Conservation (phyloP, 2,888 invertebrate species). For the Phortica magna region DNA sequence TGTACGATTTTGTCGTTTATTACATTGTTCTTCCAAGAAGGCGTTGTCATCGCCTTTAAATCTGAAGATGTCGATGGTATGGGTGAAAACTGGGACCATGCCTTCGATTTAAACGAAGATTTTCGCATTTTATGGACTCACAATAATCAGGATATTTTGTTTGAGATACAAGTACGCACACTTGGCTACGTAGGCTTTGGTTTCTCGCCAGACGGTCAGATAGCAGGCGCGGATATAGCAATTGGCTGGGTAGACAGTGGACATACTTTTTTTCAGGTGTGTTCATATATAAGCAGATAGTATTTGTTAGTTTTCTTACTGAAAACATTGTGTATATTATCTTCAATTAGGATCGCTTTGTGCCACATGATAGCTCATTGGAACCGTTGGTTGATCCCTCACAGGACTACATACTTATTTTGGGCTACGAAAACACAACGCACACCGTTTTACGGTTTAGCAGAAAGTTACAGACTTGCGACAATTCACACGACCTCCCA, state of each 20-base stretch:
- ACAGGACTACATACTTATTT: conserved; percentile 88
- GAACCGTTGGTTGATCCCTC: conserved; percentile 86
- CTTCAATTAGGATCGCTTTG: conserved; percentile 84
- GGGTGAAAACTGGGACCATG: conserved; percentile 78
- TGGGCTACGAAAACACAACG: conserved; percentile 88
- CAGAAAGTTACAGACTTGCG: conserved; percentile 88
- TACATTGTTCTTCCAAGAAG: conserved; percentile 33
- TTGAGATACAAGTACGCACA: conserved; percentile 87
- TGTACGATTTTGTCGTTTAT: conserved; percentile 46
- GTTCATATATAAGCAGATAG: conserved; percentile 57
- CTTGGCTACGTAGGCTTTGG: conserved; percentile 90
- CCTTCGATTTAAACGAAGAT: conserved; percentile 78
- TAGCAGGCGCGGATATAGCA: conserved; percentile 89
- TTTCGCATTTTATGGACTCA: conserved; percentile 84
- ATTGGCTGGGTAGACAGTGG: conserved; percentile 91
- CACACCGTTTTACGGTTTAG: conserved; percentile 89
- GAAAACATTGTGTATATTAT: not conserved
- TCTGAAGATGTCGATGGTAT: conserved; percentile 47
- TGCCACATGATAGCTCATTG: conserved; percentile 81
- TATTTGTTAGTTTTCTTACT: not conserved
- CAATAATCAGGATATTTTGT: conserved; percentile 83
- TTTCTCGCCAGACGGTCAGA: conserved; percentile 86
- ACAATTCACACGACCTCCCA: conserved; percentile 83
- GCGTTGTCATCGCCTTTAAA: conserved; percentile 4
- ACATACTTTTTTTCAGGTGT: conserved; percentile 87